A percentile compares a stretch with the other conserved stretches of the same genome.
Conservation (phyloP, 2,113 vertebrate genomes). For the Ellobius talpinus region DNA sequence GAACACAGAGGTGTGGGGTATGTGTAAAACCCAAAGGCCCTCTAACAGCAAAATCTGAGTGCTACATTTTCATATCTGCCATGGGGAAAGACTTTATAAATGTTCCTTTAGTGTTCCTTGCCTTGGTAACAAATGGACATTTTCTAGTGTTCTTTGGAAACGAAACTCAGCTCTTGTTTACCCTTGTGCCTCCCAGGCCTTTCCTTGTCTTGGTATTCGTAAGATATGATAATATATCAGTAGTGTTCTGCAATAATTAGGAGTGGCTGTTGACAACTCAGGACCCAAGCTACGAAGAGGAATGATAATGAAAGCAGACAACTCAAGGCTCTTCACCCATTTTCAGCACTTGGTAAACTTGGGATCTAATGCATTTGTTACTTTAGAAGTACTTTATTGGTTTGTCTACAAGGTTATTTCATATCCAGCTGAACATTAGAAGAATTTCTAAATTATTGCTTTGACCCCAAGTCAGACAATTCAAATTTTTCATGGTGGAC, state of each 20-base stretch:
- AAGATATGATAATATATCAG: not conserved
- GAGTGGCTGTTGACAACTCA: not conserved
- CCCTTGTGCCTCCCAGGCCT: not conserved
- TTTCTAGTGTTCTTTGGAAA: conserved; percentile 3
- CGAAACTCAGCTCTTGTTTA: not conserved
- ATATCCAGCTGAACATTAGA: not conserved
- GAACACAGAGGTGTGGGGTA: not conserved
- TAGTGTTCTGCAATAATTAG: not conserved
- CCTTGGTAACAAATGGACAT: not conserved
- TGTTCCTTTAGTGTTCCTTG: not conserved
- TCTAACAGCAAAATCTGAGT: not conserved
- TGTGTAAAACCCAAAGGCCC: not conserved
- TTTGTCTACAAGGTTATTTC: not conserved
- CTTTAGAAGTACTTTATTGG: not conserved
- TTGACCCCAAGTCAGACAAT: not conserved
- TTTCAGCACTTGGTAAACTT: not conserved
- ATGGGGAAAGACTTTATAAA: not conserved
- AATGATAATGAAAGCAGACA: not conserved
- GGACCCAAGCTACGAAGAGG: not conserved
- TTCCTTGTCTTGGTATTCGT: not conserved
- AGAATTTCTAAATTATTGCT: not conserved
- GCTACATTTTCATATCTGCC: not conserved
- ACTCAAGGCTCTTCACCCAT: not conserved
- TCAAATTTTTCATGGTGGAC: not conserved
- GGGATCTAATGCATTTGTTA: not conserved